phyloP scores from a whole-genome alignment of 37 sponge, comb jelly and placozoan genomes.

The Ephydatia muelleri region DNA sequence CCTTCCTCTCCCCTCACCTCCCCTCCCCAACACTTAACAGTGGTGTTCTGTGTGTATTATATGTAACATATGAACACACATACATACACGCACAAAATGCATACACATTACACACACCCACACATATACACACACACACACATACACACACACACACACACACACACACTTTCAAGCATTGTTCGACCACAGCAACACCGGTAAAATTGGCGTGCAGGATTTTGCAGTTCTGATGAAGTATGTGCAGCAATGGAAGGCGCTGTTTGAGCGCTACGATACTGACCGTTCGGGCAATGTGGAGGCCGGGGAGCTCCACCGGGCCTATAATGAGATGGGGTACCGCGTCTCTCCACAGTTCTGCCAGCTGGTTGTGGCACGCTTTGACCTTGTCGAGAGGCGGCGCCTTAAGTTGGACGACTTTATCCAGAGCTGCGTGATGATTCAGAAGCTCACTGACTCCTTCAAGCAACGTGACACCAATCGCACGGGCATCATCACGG shows the following conservation, averaged over 20 bases:
- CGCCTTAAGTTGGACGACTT: slow-evolving; percentile 82
- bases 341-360: slow-evolving; percentile 55
- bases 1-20: neutral
- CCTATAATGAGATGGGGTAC: slow-evolving; percentile 86
- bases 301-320: slow-evolving; percentile 66
- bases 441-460: slow-evolving; percentile 73
- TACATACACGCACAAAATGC: neutral
- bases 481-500: slow-evolving; percentile 59
- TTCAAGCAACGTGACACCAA: slow-evolving; percentile 77
- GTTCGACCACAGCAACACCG: slow-evolving; percentile 75
- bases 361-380: slow-evolving; percentile 63
- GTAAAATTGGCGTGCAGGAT: slow-evolving; percentile 78
- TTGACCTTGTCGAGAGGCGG: slow-evolving; percentile 45
- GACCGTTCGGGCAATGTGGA: slow-evolving; percentile 87
- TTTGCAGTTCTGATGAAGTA: slow-evolving; percentile 74
- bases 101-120: neutral
- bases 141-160: neutral
- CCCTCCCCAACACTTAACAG: neutral
- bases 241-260: slow-evolving; percentile 80
- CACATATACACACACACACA: neutral
- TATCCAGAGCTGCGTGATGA: slow-evolving; percentile 86
- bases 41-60: neutral
- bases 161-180: slow-evolving; percentile 30
- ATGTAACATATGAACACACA: too few relatives aligned
- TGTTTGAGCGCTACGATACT: slow-evolving; percentile 78